Evolutionary conservation across 1,140 invertebrate genomes (phyloP).

Genomic region (Gonatopus flavifemur): DNA sequence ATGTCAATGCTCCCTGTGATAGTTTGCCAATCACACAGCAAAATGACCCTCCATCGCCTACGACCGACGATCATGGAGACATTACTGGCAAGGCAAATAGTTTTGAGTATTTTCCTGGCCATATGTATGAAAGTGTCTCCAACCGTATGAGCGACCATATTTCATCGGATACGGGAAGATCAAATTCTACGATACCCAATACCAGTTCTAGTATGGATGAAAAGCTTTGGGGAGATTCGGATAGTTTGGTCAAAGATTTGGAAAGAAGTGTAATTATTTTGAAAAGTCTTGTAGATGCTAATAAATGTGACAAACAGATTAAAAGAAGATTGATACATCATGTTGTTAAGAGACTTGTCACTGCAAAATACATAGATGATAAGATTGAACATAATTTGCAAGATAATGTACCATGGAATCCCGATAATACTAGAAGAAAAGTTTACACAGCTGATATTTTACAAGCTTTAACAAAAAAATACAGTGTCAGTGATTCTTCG

Average conservation of each 20-base stretch:
- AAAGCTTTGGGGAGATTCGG: conserved; percentile 53
- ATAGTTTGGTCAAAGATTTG: conserved; percentile 50
- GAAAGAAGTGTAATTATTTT: conserved; percentile 55
- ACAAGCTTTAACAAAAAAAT: conserved; percentile 44
- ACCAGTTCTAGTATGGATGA: conserved; percentile 55
- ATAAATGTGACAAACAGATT: conserved; percentile 50
- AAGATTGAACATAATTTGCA: conserved; percentile 49
- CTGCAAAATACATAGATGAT: conserved; percentile 51
- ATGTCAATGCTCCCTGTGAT: too few species aligned
- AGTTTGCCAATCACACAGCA: too few species aligned
- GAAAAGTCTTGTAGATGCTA: conserved; percentile 51
- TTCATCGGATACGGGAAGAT: conserved; percentile 40
- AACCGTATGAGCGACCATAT: conserved; percentile 41
- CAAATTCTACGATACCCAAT: conserved; percentile 52
- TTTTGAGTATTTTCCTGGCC: conserved; percentile 59
- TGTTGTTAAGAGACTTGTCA: conserved; percentile 54
- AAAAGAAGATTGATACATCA: conserved; percentile 54
- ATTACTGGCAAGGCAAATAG: conserved; percentile 53
- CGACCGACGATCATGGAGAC: conserved; percentile 40
- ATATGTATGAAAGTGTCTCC: conserved; percentile 51
- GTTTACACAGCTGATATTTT: conserved; percentile 49
- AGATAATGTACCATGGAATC: conserved; percentile 53
- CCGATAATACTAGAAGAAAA: conserved; percentile 49
- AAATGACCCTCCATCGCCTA: conserved; percentile 31
- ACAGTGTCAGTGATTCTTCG: conserved; percentile 48